Conservation (phyloP, 2,888 invertebrate genomes). For the Fragum sueziense region DNA sequence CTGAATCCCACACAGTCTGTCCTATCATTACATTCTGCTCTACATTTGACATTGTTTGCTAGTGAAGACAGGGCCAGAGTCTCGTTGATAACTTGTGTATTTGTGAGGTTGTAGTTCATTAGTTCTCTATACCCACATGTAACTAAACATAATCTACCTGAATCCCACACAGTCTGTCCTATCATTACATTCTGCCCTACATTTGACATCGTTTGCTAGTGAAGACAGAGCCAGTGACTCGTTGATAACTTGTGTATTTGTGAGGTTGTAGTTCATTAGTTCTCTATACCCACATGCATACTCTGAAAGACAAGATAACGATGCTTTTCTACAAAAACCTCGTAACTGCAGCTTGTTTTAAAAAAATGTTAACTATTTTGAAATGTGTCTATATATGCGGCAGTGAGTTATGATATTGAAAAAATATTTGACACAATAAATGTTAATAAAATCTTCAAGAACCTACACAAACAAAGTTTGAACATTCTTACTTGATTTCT, state of each 20-base stretch:
- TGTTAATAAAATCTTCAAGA: too few species aligned
- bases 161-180: too few species aligned
- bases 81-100: constrained; percentile 19
- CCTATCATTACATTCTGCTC: constrained; percentile 26
- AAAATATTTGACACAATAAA: too few species aligned
- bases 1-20: constrained; percentile 38
- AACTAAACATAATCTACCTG: too few species aligned
- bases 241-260: constrained; percentile 30
- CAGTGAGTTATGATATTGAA: too few species aligned
- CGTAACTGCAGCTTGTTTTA: too few species aligned
- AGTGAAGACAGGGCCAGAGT: constrained; percentile 7
- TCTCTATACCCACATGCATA: constrained; percentile 17
- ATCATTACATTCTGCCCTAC: constrained; percentile 37
- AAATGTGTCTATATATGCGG: too few species aligned
- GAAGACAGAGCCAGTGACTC: constrained; percentile 10
- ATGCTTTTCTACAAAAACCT: too few species aligned
- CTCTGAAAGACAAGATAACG: neutral
- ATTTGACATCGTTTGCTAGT: constrained; percentile 17
- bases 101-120: constrained; percentile 20
- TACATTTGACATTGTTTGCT: constrained; percentile 29
- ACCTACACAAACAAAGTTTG: too few species aligned
- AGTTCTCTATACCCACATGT: constrained; percentile 19
- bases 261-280: constrained; percentile 17
- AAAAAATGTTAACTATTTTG: too few species aligned
- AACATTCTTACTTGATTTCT: too few species aligned